These are phyloP conservation scores for Polyergus mexicanus DNA, from an alignment of 1,140 invertebrate species.

Conservation along the genomic window DNA sequence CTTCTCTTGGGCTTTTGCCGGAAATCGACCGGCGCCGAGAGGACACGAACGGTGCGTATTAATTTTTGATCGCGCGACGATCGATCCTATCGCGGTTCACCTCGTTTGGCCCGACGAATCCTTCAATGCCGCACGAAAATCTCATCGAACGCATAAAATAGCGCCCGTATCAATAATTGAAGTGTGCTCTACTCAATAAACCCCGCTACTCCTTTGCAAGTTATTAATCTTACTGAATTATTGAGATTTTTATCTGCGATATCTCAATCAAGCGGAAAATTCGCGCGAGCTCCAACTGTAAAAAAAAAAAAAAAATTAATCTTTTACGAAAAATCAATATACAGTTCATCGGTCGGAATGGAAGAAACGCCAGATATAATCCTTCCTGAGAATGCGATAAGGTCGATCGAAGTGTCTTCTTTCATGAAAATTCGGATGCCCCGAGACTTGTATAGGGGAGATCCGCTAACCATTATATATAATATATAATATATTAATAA, in stretches of 20 bases:
- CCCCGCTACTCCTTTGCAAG: neutral
- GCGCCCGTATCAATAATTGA: neutral
- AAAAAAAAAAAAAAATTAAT: neutral
- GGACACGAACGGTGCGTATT: slow-evolving; percentile 66
- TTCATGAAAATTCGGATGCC: slow-evolving; percentile 27
- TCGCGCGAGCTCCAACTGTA: neutral
- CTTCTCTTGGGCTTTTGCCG: slow-evolving; percentile 46
- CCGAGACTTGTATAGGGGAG: slow-evolving; percentile 64
- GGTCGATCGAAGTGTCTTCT: slow-evolving; percentile 43
- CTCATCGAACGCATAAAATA: slow-evolving; percentile 9
- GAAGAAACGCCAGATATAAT: slow-evolving; percentile 8
- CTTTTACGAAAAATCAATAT: neutral
- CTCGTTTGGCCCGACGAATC: slow-evolving; percentile 63
- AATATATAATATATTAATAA: slow-evolving; percentile 78
- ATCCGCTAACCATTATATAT: slow-evolving; percentile 78
- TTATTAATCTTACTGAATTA: neutral
- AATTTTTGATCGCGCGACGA: slow-evolving; percentile 72
- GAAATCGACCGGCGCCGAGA: slow-evolving; percentile 71
- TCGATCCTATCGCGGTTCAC: slow-evolving; percentile 74
- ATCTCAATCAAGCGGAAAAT: neutral
- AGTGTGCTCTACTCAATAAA: neutral
- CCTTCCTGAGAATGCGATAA: slow-evolving; percentile 47
- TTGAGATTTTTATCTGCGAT: neutral
- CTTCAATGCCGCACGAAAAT: slow-evolving; percentile 52
- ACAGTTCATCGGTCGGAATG: neutral